phyloP scores from a whole-genome alignment of 2,113 vertebrate genomes.

The Gnathonemus longibarbis region DNA sequence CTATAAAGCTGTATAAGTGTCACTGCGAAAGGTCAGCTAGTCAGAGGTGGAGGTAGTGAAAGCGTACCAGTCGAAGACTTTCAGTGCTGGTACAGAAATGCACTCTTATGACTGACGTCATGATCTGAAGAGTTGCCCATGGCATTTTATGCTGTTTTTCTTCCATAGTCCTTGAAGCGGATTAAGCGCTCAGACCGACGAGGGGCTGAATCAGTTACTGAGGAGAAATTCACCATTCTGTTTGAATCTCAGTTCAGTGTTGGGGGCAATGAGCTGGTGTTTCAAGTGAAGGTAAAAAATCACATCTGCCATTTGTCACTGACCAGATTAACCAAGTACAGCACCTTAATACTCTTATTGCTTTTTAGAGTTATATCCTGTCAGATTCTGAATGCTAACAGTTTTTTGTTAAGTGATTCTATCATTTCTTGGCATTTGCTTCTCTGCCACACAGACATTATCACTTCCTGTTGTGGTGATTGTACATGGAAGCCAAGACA shows the following conservation, averaged over 20 bases:
- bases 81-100: background rate
- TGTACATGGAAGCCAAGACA: slow-evolving; percentile 95
- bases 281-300: slow-evolving; percentile 85
- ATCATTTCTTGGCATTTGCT: background rate
- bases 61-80: background rate
- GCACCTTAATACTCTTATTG: background rate
- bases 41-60: background rate
- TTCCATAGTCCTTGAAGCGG: slow-evolving; percentile 80
- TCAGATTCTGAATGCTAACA: background rate
- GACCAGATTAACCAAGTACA: background rate
- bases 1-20: background rate
- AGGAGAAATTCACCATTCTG: slow-evolving; percentile 96
- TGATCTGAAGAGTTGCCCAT: background rate
- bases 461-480: slow-evolving; percentile 96
- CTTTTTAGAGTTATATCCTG: background rate
- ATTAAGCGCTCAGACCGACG: slow-evolving; percentile 91
- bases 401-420: background rate
- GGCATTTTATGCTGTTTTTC: background rate
- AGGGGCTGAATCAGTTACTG: slow-evolving; percentile 88
- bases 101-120: background rate
- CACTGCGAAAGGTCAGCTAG: background rate
- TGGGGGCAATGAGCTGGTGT: slow-evolving; percentile 89
- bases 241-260: slow-evolving; percentile 97
- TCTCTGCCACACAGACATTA: slow-evolving; percentile 63
- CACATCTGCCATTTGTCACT: background rate